phyloP scores from a whole-genome alignment of 2,888 invertebrate genomes.

The Hymenopus coronatus region DNA sequence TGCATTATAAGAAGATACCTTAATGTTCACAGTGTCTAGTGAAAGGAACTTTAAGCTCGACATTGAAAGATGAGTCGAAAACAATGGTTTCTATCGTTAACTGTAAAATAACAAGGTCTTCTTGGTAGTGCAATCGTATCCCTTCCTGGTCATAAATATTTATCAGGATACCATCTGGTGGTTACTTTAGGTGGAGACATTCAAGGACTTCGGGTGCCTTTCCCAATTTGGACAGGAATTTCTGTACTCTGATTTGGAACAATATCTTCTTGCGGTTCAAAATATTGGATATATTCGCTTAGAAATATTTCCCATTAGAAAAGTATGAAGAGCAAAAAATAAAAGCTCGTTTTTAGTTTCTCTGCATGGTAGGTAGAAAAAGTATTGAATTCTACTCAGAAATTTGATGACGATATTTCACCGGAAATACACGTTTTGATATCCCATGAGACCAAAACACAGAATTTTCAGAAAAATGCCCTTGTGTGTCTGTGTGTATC shows the following conservation, averaged over 20 bases:
- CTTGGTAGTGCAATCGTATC: neutral
- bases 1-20: neutral
- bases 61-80: neutral
- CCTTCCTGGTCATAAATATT: neutral
- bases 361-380: too few relatives aligned
- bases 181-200: neutral
- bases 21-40: neutral
- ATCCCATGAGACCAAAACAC: too few relatives aligned
- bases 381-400: too few relatives aligned
- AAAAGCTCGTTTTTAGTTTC: too few relatives aligned
- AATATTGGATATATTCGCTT: too few relatives aligned
- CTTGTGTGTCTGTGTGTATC: too few relatives aligned
- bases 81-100: neutral
- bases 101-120: neutral
- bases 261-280: too few relatives aligned
- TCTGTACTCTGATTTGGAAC: neutral
- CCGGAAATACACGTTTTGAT: too few relatives aligned
- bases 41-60: neutral
- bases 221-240: neutral
- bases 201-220: neutral
- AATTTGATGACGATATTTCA: too few relatives aligned
- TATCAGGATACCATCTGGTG: neutral
- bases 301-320: too few relatives aligned
- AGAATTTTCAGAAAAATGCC: too few relatives aligned
- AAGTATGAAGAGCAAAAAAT: too few relatives aligned